Evolutionary conservation across 2,888 invertebrate species (phyloP).

Genomic region (Synanthedon tipuliformis): DNA sequence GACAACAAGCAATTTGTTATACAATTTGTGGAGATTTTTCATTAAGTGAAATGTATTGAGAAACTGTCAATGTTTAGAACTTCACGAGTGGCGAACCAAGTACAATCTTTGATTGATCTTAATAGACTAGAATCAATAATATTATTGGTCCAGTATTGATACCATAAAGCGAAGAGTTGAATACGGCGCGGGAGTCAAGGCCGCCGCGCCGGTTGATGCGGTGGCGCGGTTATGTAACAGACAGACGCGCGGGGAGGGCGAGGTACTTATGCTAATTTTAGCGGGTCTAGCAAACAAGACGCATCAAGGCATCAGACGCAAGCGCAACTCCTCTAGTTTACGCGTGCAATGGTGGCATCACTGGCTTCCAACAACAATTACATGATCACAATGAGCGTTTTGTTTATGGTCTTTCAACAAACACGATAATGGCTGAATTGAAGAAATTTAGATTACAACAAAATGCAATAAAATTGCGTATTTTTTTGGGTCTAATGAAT

Average conservation of each 20-base stretch:
- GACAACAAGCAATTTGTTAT: no score
- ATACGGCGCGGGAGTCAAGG: constrained; percentile 67
- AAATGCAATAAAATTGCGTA: no score
- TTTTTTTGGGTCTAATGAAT: no score
- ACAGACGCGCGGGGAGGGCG: constrained; percentile 32
- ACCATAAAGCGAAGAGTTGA: constrained; percentile 23
- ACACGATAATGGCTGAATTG: no score
- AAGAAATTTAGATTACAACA: no score
- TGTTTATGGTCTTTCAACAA: no score
- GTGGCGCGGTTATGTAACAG: constrained; percentile 58
- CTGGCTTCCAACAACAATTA: no score
- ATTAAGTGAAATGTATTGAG: no score
- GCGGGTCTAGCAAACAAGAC: constrained; percentile 53
- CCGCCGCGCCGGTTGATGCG: constrained; percentile 17
- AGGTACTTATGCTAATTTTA: constrained; percentile 59
- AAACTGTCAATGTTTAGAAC: neutral
- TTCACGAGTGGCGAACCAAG: neutral
- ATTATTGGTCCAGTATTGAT: constrained; percentile 7
- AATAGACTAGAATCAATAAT: neutral
- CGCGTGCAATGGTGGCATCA: constrained; percentile 9
- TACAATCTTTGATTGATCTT: neutral
- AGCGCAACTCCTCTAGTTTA: constrained; percentile 20
- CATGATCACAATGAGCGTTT: no score
- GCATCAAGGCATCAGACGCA: constrained; percentile 24
- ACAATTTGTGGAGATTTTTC: no score